A percentile compares a stretch with the other conserved stretches of the same genome.
These are phyloP conservation scores for Rambutsinella grinnellia DNA, from an alignment of 2,888 invertebrate species.

Conservation along the genomic window DNA sequence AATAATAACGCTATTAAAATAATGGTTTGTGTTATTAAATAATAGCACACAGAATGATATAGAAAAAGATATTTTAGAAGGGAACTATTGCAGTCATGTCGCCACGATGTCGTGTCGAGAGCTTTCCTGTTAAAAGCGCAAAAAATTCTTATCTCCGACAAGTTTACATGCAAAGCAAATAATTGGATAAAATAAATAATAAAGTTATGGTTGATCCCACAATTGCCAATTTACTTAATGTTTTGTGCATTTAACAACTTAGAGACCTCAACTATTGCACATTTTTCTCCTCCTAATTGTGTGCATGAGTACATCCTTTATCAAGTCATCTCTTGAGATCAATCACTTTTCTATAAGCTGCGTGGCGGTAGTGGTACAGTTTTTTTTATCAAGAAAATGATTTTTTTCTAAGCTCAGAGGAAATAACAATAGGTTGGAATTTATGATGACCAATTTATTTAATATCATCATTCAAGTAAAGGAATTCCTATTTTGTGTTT, in stretches of 20 bases:
- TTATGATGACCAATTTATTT: background rate
- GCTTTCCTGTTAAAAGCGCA: background rate
- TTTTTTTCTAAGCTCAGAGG: background rate
- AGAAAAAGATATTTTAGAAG: background rate
- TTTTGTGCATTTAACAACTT: too few species aligned
- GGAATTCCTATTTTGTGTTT: background rate
- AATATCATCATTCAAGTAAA: background rate
- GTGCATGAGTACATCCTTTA: too few species aligned
- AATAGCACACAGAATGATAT: too few species aligned
- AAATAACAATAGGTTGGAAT: background rate
- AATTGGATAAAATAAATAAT: too few species aligned
- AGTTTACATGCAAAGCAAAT: too few species aligned
- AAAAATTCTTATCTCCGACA: too few species aligned
- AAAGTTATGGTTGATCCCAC: too few species aligned
- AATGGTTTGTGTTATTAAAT: conserved; percentile 15
- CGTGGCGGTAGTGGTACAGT: background rate
- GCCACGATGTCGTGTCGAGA: background rate
- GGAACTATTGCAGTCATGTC: background rate
- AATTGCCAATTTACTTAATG: too few species aligned
- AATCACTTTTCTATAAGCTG: too few species aligned
- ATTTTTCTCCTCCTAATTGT: too few species aligned
- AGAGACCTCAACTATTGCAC: too few species aligned
- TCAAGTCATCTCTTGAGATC: too few species aligned
- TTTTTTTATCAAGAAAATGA: background rate
- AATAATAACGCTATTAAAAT: conserved; percentile 12